phyloP scores from a whole-genome alignment of 2,888 invertebrate genomes.

The Eristalinus aeneus region DNA sequence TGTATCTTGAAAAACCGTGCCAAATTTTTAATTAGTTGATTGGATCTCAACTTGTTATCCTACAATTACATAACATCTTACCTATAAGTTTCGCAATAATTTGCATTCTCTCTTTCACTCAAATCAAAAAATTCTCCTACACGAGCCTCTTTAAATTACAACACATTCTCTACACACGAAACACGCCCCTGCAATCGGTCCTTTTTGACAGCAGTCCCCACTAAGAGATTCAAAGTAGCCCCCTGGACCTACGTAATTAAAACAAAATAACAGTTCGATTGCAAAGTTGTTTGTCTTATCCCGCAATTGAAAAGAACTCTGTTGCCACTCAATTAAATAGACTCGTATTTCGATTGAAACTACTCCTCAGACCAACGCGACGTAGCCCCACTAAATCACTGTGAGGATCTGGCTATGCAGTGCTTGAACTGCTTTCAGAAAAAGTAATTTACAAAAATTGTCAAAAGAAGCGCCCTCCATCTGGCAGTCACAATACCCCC shows the following conservation, averaged over 20 bases:
- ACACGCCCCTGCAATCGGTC: too few species aligned
- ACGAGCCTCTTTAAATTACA: too few species aligned
- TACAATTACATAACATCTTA: too few species aligned
- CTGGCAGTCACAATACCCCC: background rate
- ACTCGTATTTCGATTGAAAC: background rate
- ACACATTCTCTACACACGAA: too few species aligned
- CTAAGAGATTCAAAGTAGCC: background rate
- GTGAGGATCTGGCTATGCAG: background rate
- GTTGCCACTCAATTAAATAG: background rate
- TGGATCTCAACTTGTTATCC: too few species aligned
- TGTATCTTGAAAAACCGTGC: too few species aligned
- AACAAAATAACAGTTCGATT: background rate
- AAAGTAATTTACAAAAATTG: background rate
- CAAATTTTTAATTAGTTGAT: too few species aligned
- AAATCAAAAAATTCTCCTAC: too few species aligned
- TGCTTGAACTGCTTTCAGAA: background rate
- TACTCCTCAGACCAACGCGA: background rate
- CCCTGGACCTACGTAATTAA: background rate
- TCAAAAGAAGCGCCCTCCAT: background rate
- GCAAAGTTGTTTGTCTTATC: background rate
- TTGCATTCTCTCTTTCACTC: too few species aligned
- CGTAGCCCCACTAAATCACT: background rate
- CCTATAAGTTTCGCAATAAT: too few species aligned
- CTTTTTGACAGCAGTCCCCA: too few species aligned
- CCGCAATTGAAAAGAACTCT: background rate